phyloP scores from a whole-genome alignment of 2,888 invertebrate genomes.

The Mesoligia furuncula region DNA sequence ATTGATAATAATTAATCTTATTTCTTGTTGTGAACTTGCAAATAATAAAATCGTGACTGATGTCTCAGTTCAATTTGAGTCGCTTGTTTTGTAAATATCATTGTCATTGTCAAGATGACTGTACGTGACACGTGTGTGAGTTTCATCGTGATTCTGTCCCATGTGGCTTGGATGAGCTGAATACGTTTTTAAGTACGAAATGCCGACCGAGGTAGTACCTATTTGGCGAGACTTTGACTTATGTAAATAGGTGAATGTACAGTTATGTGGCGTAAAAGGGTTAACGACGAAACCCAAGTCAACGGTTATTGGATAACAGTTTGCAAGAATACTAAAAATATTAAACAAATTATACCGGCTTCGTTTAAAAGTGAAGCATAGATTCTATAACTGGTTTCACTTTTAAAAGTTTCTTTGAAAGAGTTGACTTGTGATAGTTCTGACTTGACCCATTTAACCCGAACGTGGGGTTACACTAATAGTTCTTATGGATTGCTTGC shows the following conservation, averaged over 20 bases:
- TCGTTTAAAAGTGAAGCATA: constrained; percentile 20
- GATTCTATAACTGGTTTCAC: constrained; percentile 25
- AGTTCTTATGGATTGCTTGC: constrained; percentile 58
- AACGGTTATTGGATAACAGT: background rate
- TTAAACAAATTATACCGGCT: background rate
- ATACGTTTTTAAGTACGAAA: background rate
- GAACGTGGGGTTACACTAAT: constrained; percentile 2
- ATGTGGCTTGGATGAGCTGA: background rate
- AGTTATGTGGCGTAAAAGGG: background rate
- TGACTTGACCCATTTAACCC: constrained; percentile 22
- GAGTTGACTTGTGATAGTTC: constrained; percentile 14
- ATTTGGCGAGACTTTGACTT: background rate
- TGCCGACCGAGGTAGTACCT: background rate
- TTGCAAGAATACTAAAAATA: background rate
- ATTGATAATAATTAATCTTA: constrained; percentile 43
- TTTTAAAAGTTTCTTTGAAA: constrained; percentile 37
- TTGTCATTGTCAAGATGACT: constrained; percentile 54
- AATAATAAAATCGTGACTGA: constrained; percentile 39
- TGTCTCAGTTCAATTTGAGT: constrained; percentile 46
- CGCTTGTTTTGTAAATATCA: constrained; percentile 53
- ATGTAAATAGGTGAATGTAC: constrained; percentile 1
- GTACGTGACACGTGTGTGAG: constrained; percentile 7
- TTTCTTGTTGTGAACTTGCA: constrained; percentile 51
- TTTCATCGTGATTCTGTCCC: background rate
- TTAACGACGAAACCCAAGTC: background rate